Evolutionary conservation across 2,888 invertebrate genomes (phyloP).

Genomic region (Metalampra italica): DNA sequence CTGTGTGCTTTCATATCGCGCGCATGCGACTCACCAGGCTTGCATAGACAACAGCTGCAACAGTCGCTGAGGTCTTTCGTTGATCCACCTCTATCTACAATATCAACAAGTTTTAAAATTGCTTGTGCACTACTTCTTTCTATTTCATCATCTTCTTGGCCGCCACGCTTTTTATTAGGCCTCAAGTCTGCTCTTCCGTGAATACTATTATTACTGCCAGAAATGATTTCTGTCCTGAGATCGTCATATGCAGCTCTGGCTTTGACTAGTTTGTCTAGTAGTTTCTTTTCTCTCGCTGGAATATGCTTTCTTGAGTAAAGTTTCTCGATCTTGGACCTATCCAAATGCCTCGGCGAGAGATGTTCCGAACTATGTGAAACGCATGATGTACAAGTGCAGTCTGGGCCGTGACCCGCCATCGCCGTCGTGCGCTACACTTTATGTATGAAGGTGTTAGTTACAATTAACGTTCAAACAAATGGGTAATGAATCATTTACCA

Average conservation of each 20-base stretch:
- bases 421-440: conserved; percentile 35
- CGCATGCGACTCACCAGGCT: conserved; percentile 21
- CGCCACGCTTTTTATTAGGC: conserved; percentile 14
- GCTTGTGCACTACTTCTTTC: conserved; percentile 24
- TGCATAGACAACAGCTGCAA: conserved; percentile 49
- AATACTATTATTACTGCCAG: conserved; percentile 33
- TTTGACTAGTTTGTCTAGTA: conserved; percentile 42
- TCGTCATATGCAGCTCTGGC: conserved; percentile 52
- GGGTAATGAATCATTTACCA: neutral
- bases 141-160: conserved; percentile 11
- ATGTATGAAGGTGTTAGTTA: conserved; percentile 14
- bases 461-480: conserved; percentile 16
- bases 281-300: conserved; percentile 41
- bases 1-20: conserved; percentile 11
- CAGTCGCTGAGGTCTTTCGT: conserved; percentile 32
- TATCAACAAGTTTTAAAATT: conserved; percentile 34
- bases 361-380: conserved; percentile 34
- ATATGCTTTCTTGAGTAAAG: conserved; percentile 40
- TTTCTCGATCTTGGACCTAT: conserved; percentile 39
- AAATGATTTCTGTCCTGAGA: conserved; percentile 38
- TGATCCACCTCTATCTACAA: conserved; percentile 38
- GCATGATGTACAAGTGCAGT: conserved; percentile 43
- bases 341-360: conserved; percentile 28
- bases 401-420: conserved; percentile 24
- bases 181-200: conserved; percentile 27